Conservation (phyloP, 2,888 invertebrate species). For the Lagria hirta region DNA sequence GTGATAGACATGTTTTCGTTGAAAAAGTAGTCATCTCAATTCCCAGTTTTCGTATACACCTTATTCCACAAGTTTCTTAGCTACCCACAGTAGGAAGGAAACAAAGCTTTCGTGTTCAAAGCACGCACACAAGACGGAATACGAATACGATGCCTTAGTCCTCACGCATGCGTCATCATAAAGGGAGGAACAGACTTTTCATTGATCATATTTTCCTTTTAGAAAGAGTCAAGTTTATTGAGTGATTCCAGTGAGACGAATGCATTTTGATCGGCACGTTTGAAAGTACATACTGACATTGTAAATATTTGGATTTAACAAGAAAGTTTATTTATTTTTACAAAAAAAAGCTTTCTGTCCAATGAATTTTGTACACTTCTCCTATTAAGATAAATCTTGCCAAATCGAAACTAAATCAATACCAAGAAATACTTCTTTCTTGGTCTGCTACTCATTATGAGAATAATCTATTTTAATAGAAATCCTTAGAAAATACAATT, state of each 20-base stretch:
- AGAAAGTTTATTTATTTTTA: too few relatives aligned
- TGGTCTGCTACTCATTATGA: constrained; percentile 14
- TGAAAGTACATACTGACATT: constrained; percentile 6
- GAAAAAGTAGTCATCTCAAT: constrained; percentile 13
- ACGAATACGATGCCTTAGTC: constrained; percentile 26
- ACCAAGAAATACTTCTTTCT: constrained; percentile 11
- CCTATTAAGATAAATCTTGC: constrained; percentile 16
- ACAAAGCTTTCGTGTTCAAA: constrained; percentile 27
- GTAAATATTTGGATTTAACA: too few relatives aligned
- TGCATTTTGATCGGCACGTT: constrained; percentile 20
- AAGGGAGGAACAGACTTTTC: constrained; percentile 43
- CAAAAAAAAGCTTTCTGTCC: constrained; percentile 1
- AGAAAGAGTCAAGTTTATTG: constrained; percentile 35
- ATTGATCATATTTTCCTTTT: constrained; percentile 43
- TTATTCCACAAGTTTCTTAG: constrained; percentile 18
- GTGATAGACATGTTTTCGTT: constrained; percentile 8
- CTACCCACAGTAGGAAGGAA: too few relatives aligned
- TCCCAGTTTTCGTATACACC: constrained; percentile 18
- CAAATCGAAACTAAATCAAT: constrained; percentile 16
- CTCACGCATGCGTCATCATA: constrained; percentile 38
- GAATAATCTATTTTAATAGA: constrained; percentile 19
- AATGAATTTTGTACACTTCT: constrained; percentile 7
- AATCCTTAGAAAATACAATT: constrained; percentile 11
- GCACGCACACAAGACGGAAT: constrained; percentile 36
- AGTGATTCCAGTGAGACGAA: constrained; percentile 28